Evolutionary conservation across 1,140 invertebrate genomes (phyloP).

Genomic region (Dreissena polymorpha): DNA sequence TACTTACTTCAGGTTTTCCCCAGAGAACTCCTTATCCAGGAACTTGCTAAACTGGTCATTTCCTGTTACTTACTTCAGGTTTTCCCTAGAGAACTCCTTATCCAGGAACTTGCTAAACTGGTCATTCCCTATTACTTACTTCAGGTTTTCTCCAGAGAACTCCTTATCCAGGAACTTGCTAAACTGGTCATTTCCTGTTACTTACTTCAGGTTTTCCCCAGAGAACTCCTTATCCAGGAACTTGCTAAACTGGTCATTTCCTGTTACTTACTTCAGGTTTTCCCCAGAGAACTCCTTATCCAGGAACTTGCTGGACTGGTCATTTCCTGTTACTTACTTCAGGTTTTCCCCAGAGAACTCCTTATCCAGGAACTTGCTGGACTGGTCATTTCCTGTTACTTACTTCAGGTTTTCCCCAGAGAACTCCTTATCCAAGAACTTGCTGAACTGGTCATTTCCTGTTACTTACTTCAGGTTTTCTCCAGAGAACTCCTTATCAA

Average conservation of each 20-base stretch:
- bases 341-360: background rate
- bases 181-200: too few relatives aligned
- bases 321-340: too few relatives aligned
- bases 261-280: background rate
- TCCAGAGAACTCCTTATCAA: too few relatives aligned
- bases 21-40: background rate
- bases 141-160: background rate
- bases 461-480: conserved; percentile 72
- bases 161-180: background rate
- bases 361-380: background rate
- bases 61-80: background rate
- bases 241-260: background rate
- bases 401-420: conserved; percentile 99
- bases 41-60: background rate
- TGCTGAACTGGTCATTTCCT: conserved; percentile 96
- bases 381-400: conserved; percentile 73
- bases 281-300: background rate
- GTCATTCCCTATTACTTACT: background rate
- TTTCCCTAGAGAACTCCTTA: background rate
- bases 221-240: background rate
- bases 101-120: background rate
- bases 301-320: background rate
- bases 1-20: background rate
- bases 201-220: background rate
- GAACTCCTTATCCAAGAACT: conserved; percentile 99